Evolutionary conservation across 2,888 invertebrate species (phyloP).

Genomic region (Tenthredo scrophulariae): DNA sequence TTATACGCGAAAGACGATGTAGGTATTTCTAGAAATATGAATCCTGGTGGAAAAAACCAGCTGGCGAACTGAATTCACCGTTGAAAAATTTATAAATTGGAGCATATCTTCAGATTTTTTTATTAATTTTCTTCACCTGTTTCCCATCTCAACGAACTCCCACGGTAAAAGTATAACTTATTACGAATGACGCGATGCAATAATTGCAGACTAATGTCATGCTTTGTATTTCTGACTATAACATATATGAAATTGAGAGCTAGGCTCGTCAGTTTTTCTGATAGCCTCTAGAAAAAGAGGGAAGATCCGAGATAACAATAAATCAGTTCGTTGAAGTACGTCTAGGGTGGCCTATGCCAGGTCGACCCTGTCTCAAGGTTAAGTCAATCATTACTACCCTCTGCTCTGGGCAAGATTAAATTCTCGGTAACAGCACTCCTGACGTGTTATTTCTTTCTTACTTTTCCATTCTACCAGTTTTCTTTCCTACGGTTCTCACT

Average conservation of each 20-base stretch:
- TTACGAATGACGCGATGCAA: background rate
- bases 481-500: background rate
- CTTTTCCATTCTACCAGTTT: slow-evolving; percentile 14
- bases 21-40: slow-evolving; percentile 13
- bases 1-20: slow-evolving; percentile 21
- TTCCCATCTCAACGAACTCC: background rate
- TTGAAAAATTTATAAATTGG: background rate
- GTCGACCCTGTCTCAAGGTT: slow-evolving; percentile 50
- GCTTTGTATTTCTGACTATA: background rate
- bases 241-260: background rate
- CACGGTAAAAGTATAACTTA: background rate
- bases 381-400: slow-evolving; percentile 35
- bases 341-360: background rate
- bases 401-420: slow-evolving; percentile 24
- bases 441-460: slow-evolving; percentile 29
- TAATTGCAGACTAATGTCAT: background rate
- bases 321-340: slow-evolving; percentile 18
- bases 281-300: background rate
- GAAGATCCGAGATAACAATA: slow-evolving; percentile 13
- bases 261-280: background rate
- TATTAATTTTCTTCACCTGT: background rate
- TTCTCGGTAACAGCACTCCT: slow-evolving; percentile 22
- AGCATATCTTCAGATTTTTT: background rate
- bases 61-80: background rate
- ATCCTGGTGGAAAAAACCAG: slow-evolving; percentile 1